Evolutionary conservation across 2,797 vertebrate genomes (phyloP), one percentile per base, ranked within the genome.

Genomic region (Poeciliopsis paucimaculata): DNA sequence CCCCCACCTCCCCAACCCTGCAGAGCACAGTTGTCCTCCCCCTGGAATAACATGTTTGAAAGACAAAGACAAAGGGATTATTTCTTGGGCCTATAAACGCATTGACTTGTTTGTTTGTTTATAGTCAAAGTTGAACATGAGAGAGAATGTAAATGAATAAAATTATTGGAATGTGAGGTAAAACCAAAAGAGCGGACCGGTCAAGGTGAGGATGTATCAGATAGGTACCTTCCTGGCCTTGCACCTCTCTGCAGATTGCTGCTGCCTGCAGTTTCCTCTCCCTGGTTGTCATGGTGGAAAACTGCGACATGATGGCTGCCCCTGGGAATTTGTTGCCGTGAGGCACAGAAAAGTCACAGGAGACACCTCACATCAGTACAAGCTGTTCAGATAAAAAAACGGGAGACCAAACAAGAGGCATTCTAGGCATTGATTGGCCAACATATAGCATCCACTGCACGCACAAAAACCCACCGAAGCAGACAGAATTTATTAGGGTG

Each of bases 221-320:
- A 3, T 97, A 23, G n/a, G 47, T 77, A 98, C 98, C 98, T 91
- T 96, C 95, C 75, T 87, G 87, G 90, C 93, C 96, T 75, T 96
- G 96, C 91, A 98, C 94, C 93, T 98, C 98, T 94, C 95, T 96
- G 94, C 97, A 96, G 95, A 99, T 97, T 85, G 97, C 97, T 41
- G 97, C 96, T 2, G 97, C 97, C 95, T 97, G 97, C 82, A 97
- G 94, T 92, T 97, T 97, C 94, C 95, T 96, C 94, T 98, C 97
- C 83, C 95, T 95, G 78, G 91, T 92, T 39, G 95, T 94, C 96
- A 97, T 95, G 96, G 97, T 95, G 89, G 95, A 95, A 84, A 97
- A 96, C 91, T 97, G 96, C 64, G 98, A 98, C 95, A 98, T 96
- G 95, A 98, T 96, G 95, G 95, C 96, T 93, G 89, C 84, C 91